Evolutionary conservation across 30 jellyfish, hydroid and myxozoan species (phyloP).

Genomic region (Morbakka virulenta): DNA sequence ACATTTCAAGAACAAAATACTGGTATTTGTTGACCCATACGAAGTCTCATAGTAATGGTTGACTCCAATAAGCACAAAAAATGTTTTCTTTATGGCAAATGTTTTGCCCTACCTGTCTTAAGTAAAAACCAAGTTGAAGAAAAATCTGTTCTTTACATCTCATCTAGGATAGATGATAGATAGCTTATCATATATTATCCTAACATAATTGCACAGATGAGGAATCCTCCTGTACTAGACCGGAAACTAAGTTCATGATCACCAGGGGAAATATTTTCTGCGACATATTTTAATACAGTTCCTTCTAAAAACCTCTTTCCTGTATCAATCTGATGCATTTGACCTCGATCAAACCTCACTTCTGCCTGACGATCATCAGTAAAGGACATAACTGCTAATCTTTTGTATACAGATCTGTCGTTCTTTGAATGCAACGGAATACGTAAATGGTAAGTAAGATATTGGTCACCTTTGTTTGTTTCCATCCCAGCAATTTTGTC

Average conservation of each 20-base stretch:
- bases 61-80: too few species aligned
- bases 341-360: conserved; percentile 63
- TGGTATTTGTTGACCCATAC: too few species aligned
- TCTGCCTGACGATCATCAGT: conserved; percentile 95
- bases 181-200: too few species aligned
- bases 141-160: too few species aligned
- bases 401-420: conserved; percentile 67
- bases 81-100: too few species aligned
- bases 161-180: too few species aligned
- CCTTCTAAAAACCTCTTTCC: conserved; percentile 94
- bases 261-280: conserved; percentile 92
- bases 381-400: conserved; percentile 94
- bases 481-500: conserved; percentile 98
- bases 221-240: conserved; percentile 86
- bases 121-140: too few species aligned
- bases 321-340: conserved; percentile 61
- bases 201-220: conserved; percentile 85
- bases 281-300: conserved; percentile 76
- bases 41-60: too few species aligned
- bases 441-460: conserved; percentile 55
- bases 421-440: conserved; percentile 87
- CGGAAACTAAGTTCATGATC: conserved; percentile 73
- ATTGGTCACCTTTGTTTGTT: conserved; percentile 79
- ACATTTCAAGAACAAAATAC: too few species aligned
- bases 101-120: too few species aligned